A percentile compares a stretch with the other conserved stretches of the same genome.
These are phyloP conservation scores for Octodonta nipae DNA, from an alignment of 2,888 invertebrate genomes.

Conservation along the genomic window DNA sequence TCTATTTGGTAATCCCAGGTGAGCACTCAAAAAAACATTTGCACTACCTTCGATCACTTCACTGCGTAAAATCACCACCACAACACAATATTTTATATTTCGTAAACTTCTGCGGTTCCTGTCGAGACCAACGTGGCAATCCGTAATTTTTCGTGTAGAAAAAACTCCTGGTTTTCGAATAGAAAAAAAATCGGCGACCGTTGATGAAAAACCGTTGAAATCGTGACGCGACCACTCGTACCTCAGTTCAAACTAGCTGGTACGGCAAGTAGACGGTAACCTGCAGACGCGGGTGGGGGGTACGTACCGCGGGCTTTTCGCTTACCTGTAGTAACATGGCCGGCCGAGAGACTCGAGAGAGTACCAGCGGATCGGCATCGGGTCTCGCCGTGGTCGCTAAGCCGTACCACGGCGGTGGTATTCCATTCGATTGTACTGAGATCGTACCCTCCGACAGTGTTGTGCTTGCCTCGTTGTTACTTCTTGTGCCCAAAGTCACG, in stretches of 20 bases:
- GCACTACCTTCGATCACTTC: too few relatives aligned
- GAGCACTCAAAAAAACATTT: too few relatives aligned
- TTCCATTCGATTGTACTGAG: too few relatives aligned
- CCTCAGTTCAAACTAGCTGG: conserved; percentile 21
- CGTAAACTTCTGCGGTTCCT: conserved; percentile 1
- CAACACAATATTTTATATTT: background rate
- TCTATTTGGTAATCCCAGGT: too few relatives aligned
- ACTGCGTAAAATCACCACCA: too few relatives aligned
- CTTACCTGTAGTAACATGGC: conserved; percentile 16
- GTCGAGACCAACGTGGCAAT: background rate
- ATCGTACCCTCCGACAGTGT: too few relatives aligned
- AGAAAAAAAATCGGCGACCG: background rate
- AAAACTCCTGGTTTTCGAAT: background rate
- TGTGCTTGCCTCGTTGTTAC: too few relatives aligned
- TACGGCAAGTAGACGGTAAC: conserved; percentile 19
- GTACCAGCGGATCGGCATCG: conserved; percentile 9
- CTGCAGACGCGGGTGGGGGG: conserved; percentile 16
- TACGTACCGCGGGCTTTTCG: conserved; percentile 5
- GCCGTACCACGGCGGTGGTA: too few relatives aligned
- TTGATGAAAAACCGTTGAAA: conserved; percentile 11
- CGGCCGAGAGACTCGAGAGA: conserved; percentile 7
- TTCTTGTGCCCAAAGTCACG: too few relatives aligned
- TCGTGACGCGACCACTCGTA: conserved; percentile 10
- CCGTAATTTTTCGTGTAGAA: background rate
- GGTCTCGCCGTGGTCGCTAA: too few relatives aligned